Conservation (phyloP, 1,140 invertebrate genomes). For the Trinorchestia longiramus region DNA sequence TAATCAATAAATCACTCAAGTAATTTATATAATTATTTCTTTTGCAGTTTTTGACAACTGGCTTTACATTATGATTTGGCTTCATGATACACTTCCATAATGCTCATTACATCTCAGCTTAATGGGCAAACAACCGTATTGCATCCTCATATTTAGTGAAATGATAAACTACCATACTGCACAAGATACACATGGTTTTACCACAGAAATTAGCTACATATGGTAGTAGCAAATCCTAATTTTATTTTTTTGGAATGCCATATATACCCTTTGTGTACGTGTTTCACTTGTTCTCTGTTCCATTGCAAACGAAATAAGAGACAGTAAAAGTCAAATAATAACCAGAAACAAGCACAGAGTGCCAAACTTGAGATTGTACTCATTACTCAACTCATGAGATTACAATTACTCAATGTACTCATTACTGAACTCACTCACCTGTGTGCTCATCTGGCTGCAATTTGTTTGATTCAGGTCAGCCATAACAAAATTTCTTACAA, state of each 20-base stretch:
- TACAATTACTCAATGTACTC: not conserved
- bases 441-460: constrained; percentile 41
- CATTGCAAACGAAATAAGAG: not conserved
- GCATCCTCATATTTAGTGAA: too few relatives aligned
- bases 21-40: too few relatives aligned
- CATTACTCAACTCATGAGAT: not conserved
- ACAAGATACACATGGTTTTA: too few relatives aligned
- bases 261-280: too few relatives aligned
- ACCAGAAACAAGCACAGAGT: not conserved
- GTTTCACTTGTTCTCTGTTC: not conserved
- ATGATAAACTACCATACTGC: too few relatives aligned
- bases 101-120: not conserved
- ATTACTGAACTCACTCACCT: not conserved
- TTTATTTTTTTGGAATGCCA: too few relatives aligned
- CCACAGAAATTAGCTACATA: too few relatives aligned
- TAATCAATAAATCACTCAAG: too few relatives aligned
- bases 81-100: not conserved
- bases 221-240: too few relatives aligned
- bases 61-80: not conserved
- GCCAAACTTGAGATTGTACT: too few relatives aligned
- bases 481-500: not conserved
- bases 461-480: constrained; percentile 19
- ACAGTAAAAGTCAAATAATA: not conserved
- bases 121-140: not conserved
- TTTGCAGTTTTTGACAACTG: too few relatives aligned